Evolutionary conservation across 1,140 invertebrate genomes (phyloP), one percentile per base, ranked within the genome.

Genomic region (Heliconius hermathena): DNA sequence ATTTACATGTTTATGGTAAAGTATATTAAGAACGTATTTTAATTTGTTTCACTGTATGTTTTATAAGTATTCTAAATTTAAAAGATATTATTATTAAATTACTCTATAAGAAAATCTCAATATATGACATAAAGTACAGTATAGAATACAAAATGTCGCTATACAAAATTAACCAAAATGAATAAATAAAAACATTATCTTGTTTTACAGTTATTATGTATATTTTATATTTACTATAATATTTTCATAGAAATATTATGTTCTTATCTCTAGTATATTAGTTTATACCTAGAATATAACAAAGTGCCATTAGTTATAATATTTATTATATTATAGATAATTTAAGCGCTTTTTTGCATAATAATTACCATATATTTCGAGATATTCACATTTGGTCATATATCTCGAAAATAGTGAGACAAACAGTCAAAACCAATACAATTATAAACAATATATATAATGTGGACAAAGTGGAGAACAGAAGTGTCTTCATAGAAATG

Each of bases 291-390:
- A 66, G 9, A 29, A 66, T 66, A 66, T 13, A 29, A 66, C 60
- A 66, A 57, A 22, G 60, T 66, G 60, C 60, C 60, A 66, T 66
- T 66, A 66, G 60, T 66, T 66, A 66, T 66, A 66, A 66, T 66
- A 66, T 66, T 66, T 66, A 66, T 26, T 66, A 29, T 11, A 29
- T 66, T 29, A 3, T 29, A 26, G 13, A 66, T 66, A 26, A 66
- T 29, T 29, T 26, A 26, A 66, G 26, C 29, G 26, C 13, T 66
- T 11, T 29, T 66, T 9, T 66, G 3, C 60, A 29, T 66, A 66
- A 36, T 6, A 66, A 66, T 66, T 66, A 66, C n/a, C 33, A 36
- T 36, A 6, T 36, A 36, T 36, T 36, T 36, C 6, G 33, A 8
- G 33, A 36, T 8, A 36, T 6, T 36, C 0, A 1, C 0, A 36